Base-by-base conservation (phyloP, 1,140 invertebrate genomes). In the Saccostrea glomerata region DNA sequence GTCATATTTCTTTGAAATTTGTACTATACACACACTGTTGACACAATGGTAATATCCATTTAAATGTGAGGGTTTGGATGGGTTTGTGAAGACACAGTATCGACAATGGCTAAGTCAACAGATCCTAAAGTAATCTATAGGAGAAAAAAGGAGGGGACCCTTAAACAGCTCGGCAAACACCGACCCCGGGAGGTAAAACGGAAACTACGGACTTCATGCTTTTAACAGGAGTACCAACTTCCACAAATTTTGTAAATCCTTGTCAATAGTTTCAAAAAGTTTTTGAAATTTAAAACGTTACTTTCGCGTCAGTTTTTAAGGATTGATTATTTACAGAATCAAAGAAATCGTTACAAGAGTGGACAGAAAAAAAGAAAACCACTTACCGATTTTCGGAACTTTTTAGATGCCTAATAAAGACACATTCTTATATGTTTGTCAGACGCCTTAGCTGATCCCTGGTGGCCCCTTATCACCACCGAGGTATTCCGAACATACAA, bases 21-120 rank as follows among this genome's bases (percentile, higher is more conserved):
- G 70, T 77, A 77, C 70, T 36, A 30, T 77, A 77, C 70, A 77
- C 25, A 25, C 23, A 17, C 30, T 77, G 25, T 77, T 77, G 23
- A 77, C 70, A 36, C 70, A 15, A 23, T 30, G 70, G 70, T 77
- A 77, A 30, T 11, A 77, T 77, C 70, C 70, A 77, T 77, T 77
- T 77, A 77, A 77, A 77, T 36, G 25, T 77, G 15, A 36, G 25
- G 70, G 25, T 36, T 77, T 77, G 23, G 30, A 77, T 30, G 70
- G 30, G 70, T 77, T 77, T 25, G 70, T 30, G 25, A 36, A 77
- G 70, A 77, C 70, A 77, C 15, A 30, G 25, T 77, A 77, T 77
- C 70, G 70, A 77, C 70, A 30, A 13, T 77, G 25, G 23, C 23
- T 36, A 77, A 77, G 70, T 77, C 70, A 77, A 77, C 70, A 77